Percentiles rank a stretch among this genome's conserved stretches.
These are phyloP conservation scores for Acridotheres tristis DNA, from an alignment of 2,797 vertebrate genomes.

Conservation along the genomic window DNA sequence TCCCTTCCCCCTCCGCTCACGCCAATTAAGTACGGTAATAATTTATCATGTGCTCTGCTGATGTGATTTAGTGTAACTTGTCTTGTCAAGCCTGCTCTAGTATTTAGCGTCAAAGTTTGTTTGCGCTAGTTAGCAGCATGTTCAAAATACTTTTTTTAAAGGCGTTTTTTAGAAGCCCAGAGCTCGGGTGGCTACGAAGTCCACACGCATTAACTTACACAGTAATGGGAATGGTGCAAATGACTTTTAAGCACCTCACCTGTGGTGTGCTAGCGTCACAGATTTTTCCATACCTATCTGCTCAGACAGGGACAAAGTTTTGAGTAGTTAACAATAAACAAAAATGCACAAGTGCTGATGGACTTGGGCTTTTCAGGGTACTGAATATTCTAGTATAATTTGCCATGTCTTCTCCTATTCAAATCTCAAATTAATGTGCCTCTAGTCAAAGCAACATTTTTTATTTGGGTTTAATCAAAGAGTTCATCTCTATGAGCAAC, in stretches of 20 bases:
- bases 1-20: neutral
- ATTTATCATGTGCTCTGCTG: neutral
- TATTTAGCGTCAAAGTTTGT: neutral
- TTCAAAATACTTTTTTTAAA: neutral
- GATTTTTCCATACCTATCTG: neutral
- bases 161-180: neutral
- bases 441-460: neutral
- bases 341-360: neutral
- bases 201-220: rapidly evolving
- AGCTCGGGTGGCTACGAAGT: rapidly evolving
- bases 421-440: neutral
- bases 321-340: neutral
- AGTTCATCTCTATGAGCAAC: neutral
- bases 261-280: neutral
- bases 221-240: neutral
- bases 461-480: neutral
- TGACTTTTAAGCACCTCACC: neutral
- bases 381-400: neutral
- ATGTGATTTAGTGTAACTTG: slow-evolving; percentile 3
- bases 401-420: neutral
- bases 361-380: neutral
- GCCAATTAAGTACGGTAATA: neutral
- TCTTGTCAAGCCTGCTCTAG: slow-evolving; percentile 1
- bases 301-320: neutral
- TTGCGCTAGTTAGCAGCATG: neutral